A percentile compares a stretch with the other conserved stretches of the same genome.
phyloP scores from a whole-genome alignment of 2,113 vertebrate genomes.

The Synodontis membranacea region DNA sequence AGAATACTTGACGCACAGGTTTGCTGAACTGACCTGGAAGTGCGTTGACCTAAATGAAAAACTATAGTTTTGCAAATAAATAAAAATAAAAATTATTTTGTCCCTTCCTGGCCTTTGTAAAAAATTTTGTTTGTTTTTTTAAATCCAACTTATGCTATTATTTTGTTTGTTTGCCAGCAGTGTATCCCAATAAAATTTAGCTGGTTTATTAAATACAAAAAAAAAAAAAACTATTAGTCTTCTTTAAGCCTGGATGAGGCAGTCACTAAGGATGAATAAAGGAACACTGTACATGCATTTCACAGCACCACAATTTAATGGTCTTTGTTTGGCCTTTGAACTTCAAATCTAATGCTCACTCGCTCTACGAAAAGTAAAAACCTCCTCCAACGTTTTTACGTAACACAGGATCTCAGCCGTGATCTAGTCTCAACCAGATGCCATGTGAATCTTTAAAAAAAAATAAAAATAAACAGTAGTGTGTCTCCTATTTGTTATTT shows the following conservation, averaged over 20 bases:
- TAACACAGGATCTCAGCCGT: neutral
- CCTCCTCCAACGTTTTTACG: neutral
- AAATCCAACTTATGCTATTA: neutral
- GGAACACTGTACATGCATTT: neutral
- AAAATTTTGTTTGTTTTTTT: neutral
- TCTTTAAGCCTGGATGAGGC: neutral
- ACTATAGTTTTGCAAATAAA: too few species aligned
- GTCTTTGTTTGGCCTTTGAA: neutral
- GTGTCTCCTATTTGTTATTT: neutral
- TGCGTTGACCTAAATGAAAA: too few species aligned
- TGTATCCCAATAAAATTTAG: too few species aligned
- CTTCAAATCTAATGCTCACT: neutral
- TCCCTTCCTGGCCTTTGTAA: slow-evolving; percentile 11
- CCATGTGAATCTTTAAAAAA: neutral
- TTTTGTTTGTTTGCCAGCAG: neutral
- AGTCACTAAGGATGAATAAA: neutral
- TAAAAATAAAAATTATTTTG: slow-evolving; percentile 27
- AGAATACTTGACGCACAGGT: too few species aligned
- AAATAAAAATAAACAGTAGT: neutral
- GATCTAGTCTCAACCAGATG: neutral
- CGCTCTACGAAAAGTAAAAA: neutral
- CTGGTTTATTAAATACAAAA: too few species aligned
- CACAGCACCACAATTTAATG: neutral
- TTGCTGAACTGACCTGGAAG: too few species aligned
- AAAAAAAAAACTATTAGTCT: neutral